Conservation (phyloP, 1,140 invertebrate species). For the Plutomurus gul region DNA sequence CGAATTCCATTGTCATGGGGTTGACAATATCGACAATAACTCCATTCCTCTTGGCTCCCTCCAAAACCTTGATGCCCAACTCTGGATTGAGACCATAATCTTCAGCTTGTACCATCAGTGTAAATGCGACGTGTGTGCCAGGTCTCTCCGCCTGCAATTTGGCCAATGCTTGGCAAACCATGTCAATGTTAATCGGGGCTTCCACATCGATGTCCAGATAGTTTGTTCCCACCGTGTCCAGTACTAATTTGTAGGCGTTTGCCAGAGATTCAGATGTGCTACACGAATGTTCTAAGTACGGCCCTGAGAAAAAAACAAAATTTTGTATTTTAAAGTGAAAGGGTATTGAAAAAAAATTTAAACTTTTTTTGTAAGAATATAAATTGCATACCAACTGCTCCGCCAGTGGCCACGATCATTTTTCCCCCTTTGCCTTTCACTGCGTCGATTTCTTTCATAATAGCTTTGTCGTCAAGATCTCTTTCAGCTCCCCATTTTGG, state of each 20-base stretch:
- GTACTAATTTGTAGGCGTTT: conserved; percentile 49
- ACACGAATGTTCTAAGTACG: conserved; percentile 54
- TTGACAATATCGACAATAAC: conserved; percentile 53
- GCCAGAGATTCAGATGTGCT: conserved; percentile 31
- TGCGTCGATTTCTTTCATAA: conserved; percentile 49
- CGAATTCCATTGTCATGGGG: conserved; percentile 54
- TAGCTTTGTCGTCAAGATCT: conserved; percentile 45
- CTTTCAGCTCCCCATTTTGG: conserved; percentile 53
- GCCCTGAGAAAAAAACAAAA: conserved; percentile 32
- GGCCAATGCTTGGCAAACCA: conserved; percentile 50
- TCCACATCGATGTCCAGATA: conserved; percentile 55
- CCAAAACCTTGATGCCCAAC: conserved; percentile 50
- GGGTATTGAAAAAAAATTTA: not conserved
- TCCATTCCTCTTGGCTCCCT: conserved; percentile 41
- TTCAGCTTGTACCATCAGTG: conserved; percentile 48
- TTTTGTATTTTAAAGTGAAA: not conserved
- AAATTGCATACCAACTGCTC: conserved; percentile 40
- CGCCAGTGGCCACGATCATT: conserved; percentile 50
- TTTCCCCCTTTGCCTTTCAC: conserved; percentile 52
- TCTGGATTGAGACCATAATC: conserved; percentile 53
- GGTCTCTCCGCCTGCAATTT: conserved; percentile 49
- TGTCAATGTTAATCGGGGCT: conserved; percentile 50
- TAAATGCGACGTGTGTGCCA: conserved; percentile 46
- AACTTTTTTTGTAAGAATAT: too few species aligned
- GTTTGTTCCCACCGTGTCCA: conserved; percentile 49